Percentiles rank a stretch among this genome's conserved stretches.
Conservation (phyloP, 2,888 invertebrate genomes). For the Tachina lurida region DNA sequence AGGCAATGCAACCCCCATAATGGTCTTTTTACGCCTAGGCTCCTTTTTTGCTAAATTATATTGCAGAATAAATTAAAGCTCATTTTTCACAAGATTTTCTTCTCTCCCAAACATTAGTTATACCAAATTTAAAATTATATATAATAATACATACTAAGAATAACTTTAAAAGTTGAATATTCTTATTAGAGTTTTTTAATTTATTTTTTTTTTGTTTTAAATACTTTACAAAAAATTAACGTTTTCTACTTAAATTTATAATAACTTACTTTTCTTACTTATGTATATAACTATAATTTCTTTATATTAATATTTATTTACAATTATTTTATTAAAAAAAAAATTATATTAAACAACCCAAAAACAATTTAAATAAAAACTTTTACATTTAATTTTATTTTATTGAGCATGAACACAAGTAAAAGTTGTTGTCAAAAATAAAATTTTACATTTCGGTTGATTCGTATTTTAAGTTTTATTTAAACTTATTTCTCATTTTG, state of each 20-base stretch:
- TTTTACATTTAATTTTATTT: background rate
- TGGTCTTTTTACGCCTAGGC: too few species aligned
- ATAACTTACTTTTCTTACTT: background rate
- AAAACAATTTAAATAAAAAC: slow-evolving; percentile 37
- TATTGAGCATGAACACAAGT: background rate
- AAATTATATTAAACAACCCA: slow-evolving; percentile 60
- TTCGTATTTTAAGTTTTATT: slow-evolving; percentile 8
- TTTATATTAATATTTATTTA: slow-evolving; percentile 30
- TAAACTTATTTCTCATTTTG: background rate
- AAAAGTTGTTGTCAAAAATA: background rate
- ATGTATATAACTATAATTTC: slow-evolving; percentile 6
- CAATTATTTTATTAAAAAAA: slow-evolving; percentile 5
- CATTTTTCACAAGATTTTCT: too few species aligned
- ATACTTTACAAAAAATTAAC: too few species aligned
- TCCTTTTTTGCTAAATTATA: too few species aligned
- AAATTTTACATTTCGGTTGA: slow-evolving; percentile 40
- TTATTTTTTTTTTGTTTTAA: too few species aligned
- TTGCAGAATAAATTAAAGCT: too few species aligned
- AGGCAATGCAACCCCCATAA: too few species aligned
- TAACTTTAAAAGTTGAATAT: too few species aligned
- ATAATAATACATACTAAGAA: too few species aligned
- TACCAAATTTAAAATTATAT: too few species aligned
- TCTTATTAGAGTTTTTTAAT: too few species aligned
- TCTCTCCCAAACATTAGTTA: too few species aligned
- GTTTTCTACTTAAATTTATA: background rate